These are phyloP conservation scores for Stomatorhinus walkeri DNA, from an alignment of 2,797 vertebrate species.

Conservation along the genomic window DNA sequence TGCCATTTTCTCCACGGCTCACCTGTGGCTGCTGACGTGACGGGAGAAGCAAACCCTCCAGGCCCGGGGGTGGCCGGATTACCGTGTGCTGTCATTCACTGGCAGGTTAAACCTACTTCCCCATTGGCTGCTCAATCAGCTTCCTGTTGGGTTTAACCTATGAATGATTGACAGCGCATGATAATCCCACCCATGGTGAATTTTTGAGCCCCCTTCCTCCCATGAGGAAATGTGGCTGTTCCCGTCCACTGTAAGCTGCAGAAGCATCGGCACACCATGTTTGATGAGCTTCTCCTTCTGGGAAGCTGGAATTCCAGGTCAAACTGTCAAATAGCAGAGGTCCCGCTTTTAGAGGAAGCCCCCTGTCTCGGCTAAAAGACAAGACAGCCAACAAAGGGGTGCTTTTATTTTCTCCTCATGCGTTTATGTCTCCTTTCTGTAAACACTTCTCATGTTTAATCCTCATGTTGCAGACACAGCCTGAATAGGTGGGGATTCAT, in stretches of 20 bases:
- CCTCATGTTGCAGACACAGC: not conserved
- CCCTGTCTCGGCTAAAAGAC: not conserved
- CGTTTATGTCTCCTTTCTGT: conserved; percentile 30
- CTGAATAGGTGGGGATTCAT: not conserved
- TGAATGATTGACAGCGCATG: not conserved
- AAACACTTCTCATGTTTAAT: not conserved
- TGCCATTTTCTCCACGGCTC: not conserved
- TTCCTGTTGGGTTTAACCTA: not conserved
- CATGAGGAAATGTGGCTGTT: not conserved
- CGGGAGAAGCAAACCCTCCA: not conserved
- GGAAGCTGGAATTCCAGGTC: conserved; percentile 24
- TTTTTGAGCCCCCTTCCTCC: not conserved
- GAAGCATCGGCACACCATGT: not conserved
- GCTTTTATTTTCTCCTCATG: conserved; percentile 18
- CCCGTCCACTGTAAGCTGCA: not conserved
- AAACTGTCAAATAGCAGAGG: conserved; percentile 32
- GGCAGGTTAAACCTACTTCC: not conserved
- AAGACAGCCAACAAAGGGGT: not conserved
- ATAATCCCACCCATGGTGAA: conserved; percentile 1
- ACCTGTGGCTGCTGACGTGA: not conserved
- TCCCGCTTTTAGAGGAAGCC: not conserved
- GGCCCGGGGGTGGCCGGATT: not conserved
- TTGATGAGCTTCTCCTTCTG: not conserved
- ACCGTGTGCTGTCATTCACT: not conserved
- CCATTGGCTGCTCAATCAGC: not conserved